Percentiles rank a stretch among this genome's conserved stretches.
Evolutionary conservation across 37 sponge, comb jelly and placozoan species (phyloP).

Genomic region (Chondrosia reniformis): DNA sequence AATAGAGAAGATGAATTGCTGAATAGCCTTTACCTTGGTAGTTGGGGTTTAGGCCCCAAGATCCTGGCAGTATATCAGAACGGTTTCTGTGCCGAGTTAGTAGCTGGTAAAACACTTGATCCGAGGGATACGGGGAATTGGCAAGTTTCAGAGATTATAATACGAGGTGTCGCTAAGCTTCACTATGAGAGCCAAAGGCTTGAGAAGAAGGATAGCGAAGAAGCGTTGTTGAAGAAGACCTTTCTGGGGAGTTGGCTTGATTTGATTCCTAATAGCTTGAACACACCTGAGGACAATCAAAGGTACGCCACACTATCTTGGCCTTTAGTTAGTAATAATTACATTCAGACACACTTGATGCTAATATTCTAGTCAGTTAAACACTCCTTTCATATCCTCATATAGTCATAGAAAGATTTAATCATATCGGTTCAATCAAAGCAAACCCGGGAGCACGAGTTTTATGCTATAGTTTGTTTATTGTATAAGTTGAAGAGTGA

Average conservation of each 20-base stretch:
- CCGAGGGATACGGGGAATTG: not conserved
- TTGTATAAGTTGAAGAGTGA: too few species aligned
- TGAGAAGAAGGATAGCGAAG: not conserved
- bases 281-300: not conserved
- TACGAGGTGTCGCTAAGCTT: not conserved
- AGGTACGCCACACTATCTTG: too few species aligned
- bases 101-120: not conserved
- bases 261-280: not conserved
- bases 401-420: too few species aligned
- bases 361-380: too few species aligned
- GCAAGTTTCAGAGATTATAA: not conserved
- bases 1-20: conserved; percentile 8
- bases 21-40: not conserved
- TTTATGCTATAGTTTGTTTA: too few species aligned
- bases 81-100: not conserved
- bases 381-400: too few species aligned
- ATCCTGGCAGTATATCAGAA: not conserved
- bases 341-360: too few species aligned
- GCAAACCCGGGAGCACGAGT: too few species aligned
- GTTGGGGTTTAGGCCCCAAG: conserved; percentile 1
- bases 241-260: not conserved
- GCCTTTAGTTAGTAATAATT: too few species aligned
- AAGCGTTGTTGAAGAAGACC: not conserved
- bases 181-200: not conserved
- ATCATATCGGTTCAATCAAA: too few species aligned